Evolutionary conservation across 2,888 invertebrate genomes (phyloP), one percentile per base, ranked within the genome.

Genomic region (Hololepta plana): DNA sequence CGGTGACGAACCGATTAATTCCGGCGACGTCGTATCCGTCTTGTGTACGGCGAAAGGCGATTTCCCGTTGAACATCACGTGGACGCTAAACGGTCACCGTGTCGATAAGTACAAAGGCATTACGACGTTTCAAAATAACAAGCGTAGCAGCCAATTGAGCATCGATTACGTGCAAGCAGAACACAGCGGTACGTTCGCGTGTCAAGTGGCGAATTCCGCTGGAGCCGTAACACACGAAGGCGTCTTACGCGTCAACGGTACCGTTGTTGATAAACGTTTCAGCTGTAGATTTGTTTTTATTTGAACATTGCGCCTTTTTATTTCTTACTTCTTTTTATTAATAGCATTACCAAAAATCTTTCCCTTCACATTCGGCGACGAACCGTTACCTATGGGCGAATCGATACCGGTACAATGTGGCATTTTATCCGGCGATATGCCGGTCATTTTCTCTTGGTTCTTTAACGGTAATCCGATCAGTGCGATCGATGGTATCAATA

Each of bases 391-490:
- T 40, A 55, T 61, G 26, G 66, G 64, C 12, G 64, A 66, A 31
- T 58, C 59, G 20, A 57, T 61, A 22, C 59, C 62, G 19, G 57
- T 63, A 3, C 56, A 59, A 20, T 69, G 69, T 42, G 59, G 59
- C 19, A 56, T 66, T 16, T 63, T 72, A 34, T 70, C 72, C 45
- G 80, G 85, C 33, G 84, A 85, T 57, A 60, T 75, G 38, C 84
- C 84, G 7, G 62, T 85, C 34, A 66, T 64, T 34, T 71, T 85
- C 33, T 61, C 62, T 26, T 87, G 85, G 84, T 64, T 65, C 36
- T 64, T 79, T 42, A 70, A 79, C 44, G 63, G 60, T 32, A 55
- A 59, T 44, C 54, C 59, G 17, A 55, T 71, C 34, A 60, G 62
- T 35, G 51, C 64, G 39, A 50, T 53, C 37, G 53, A 57, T 24